Base-by-base conservation (phyloP, 2,797 vertebrate species). In the Sebastes taczanowskii region DNA sequence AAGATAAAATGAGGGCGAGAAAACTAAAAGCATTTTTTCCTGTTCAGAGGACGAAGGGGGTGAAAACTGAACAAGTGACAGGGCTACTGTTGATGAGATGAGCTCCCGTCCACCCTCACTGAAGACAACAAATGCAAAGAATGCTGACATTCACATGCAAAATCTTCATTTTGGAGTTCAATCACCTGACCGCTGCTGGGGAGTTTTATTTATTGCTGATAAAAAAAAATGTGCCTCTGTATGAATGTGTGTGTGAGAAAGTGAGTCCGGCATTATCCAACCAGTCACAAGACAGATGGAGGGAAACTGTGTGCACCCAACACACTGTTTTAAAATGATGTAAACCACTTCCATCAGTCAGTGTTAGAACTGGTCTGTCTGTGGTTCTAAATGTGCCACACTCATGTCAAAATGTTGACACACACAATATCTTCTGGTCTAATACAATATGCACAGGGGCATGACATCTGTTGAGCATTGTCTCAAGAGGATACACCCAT, bases 1-100 rank as follows among this genome's bases (percentile, higher is more conserved):
- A 91, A 93, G 92, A 93, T 91, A 93, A 93, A 92, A 91, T 86
- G 30, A 64, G 25, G 71, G 6, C 53, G 65, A 9, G 62, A 63
- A 64, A 83, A 75, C 52, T 72, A 55, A 82, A 84, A 83, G 30
- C 71, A 35, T 74, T 83, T 86, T 64, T 74, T 84, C 80, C 79
- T 87, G 77, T 61, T 88, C 75, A 58, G 83, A 89, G 85, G 88
- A 89, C 73, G 89, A 87, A 80, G 64, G 75, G 49, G 87, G 87
- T 88, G 86, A 88, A 85, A 86, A 74, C 27, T 69, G 68, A 91
- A 86, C 73, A 83, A 89, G 86, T 71, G 88, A 88, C 84, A 82
- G 78, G 73, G 82, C 74, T 65, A 5, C 67, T 82, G 71, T 29
- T 88, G 88, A 86, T 84, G 87, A 84, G 83, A 82, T 67, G 77